Evolutionary conservation across 2,888 invertebrate species (phyloP), one percentile per base, ranked within the genome.

Genomic region (Rosalia funebris): DNA sequence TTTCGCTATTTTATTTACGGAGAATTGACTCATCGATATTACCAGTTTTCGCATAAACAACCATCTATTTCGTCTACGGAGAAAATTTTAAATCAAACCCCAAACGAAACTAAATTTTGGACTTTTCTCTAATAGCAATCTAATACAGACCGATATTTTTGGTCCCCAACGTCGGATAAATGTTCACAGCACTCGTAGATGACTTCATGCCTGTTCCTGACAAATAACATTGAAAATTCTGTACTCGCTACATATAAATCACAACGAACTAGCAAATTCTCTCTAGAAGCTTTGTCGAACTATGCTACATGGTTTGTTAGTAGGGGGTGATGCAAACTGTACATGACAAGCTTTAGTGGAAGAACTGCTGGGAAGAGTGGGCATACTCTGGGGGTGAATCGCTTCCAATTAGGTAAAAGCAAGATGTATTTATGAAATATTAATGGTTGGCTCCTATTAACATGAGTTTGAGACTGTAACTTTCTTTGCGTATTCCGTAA

Each of bases 181-280:
- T 86, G 84, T 85, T 85, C 84, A 87, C 86, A 82, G 87, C 87
- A 85, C 87, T 87, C 83, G 86, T 84, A 79, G 87, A 87, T 81
- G 85, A 86, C 86, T 85, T 86, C 87, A 88, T 87, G 82, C 85
- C 84, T 82, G 85, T 84, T 77, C 81, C 81, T 82, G 77, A 67
- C 59, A 60, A 70, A 67, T 44, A 70, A 71, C 58, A 70, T 68
- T 66, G 62, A 66, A 57, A 62, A 60, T 17, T 34, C 34, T 46
- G 46, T 56, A 41, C 39, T 52, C 12, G 25, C 47, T 56, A 56
- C 56, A 56, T 46, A 41, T 17, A 41, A 39, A 41, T 16, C 41
- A 42, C 41, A 41, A 16, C n/a, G 20, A 39, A 39, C 42, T 53
- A 42, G 17, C 15, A 37, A 32, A 37, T 16, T 2, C 31, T 53